Base-by-base conservation (phyloP, 2,797 vertebrate species). In the Taeniopygia guttata region DNA sequence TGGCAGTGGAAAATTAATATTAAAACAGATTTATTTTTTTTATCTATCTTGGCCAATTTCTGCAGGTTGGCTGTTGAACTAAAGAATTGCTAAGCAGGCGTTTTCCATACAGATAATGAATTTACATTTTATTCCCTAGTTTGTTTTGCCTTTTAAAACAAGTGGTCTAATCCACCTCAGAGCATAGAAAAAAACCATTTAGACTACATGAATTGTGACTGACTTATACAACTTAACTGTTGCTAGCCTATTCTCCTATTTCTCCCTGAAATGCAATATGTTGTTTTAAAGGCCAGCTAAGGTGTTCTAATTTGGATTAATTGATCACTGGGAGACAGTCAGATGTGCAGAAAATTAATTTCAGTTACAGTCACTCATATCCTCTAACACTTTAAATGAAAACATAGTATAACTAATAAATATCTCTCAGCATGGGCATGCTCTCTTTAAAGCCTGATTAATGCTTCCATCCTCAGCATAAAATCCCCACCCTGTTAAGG, bases 341-440 rank as follows among this genome's bases (percentile, higher is more conserved):
- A 93, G 84, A 80, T 90, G 45, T 83, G 91, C 79, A 64, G 92
- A 89, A 85, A 92, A 95, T 80, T 87, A 85, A 85, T 96, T 93
- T 62, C 49, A 38, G 75, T 89, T 94, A 30, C 68, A 91, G 91
- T 87, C 67, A 56, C 90, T 91, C 81, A n/a, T 87, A 92, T 84
- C 78, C 54, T 94, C 72, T 78, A 93, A 90, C 62, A 19, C 58
- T 93, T 90, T 36, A 93, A 93, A 93, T 83, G 88, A 96, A 95
- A 96, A 92, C 75, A 76, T 55, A 87, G 90, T 32, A 54, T 75
- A 80, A 93, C 94, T 87, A 91, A 94, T 94, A 96, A 93, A 95
- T 94, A 94, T 93, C 60, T 85, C 78, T 85, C 60, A 32, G 64
- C 45, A 6, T 7, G 14, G 54, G 46, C 75, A 68, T 80, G 56